Evolutionary conservation across 2,797 vertebrate species (phyloP), one percentile per base, ranked within the genome.

Genomic region (Pipistrellus kuhlii): DNA sequence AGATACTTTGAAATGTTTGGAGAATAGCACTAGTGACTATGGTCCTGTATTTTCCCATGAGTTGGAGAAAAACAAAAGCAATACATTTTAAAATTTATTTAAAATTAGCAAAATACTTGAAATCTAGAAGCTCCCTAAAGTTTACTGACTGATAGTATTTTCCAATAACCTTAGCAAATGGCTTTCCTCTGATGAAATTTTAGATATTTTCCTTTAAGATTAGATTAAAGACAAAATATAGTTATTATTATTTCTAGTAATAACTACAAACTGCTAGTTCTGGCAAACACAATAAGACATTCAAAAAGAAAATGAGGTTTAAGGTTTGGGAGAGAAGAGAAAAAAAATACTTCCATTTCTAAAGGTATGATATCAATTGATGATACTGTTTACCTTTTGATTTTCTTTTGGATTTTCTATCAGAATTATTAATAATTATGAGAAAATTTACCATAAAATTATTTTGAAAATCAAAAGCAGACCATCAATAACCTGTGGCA

Each of bases 41-140:
- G 46, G 25, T 3, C 7, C 6, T 6, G 6, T 83, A 64, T 72
- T 76, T 93, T 68, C 9, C 59, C 32, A 73, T 59, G 30, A 88
- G 62, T 57, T 77, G 53, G 12, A 27, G 8, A 30, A 46, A 90
- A 85, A 75, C 13, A 76, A 68, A 71, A 73, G 55, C 6, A 85
- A 80, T 87, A 87, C 6, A 90, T 84, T 83, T 90, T 8, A 89
- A 86, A 93, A 32, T 73, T 66, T 89, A 75, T n/a, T 75, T 87
- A 25, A 78, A 82, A 85, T 53, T 71, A 53, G 20, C 2, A 82
- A 84, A 84, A 75, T n/a, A 66, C 13, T 71, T 55, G 73, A 90
- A 94, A 64, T 69, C 64, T 55, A 53, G 25, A 85, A 55, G 71
- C 35, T 32, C 62, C 46, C n/a, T 81, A 41, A 84, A 66, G 57